Evolutionary conservation across 2,888 invertebrate species (phyloP).

Genomic region (Drosophila koepferae): DNA sequence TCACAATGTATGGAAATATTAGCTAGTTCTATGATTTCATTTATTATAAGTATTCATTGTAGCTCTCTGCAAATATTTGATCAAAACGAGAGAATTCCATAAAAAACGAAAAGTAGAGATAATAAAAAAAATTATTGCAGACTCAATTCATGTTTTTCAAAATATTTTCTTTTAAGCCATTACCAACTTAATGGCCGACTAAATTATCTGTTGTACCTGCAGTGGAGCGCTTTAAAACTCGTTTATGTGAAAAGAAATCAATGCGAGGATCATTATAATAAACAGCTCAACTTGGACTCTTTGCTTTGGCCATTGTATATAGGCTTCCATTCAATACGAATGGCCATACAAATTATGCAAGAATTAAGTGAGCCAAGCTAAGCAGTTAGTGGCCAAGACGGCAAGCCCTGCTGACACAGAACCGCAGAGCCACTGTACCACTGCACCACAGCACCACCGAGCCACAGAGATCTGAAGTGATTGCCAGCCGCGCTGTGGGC

Average conservation of each 20-base stretch:
- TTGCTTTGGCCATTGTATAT: neutral
- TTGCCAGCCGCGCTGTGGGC: conserved; percentile 8
- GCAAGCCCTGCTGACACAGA: conserved; percentile 17
- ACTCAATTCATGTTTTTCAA: neutral
- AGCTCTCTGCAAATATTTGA: neutral
- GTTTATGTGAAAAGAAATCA: neutral
- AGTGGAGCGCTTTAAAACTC: neutral
- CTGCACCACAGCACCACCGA: neutral
- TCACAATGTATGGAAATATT: neutral
- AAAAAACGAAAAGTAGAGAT: too few species aligned
- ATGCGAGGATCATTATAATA: conserved; percentile 1
- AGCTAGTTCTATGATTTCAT: neutral
- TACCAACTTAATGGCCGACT: neutral
- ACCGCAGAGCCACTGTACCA: neutral
- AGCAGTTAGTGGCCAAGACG: conserved; percentile 2
- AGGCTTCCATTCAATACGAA: neutral
- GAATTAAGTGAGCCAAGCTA: conserved; percentile 21
- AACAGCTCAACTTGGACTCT: neutral
- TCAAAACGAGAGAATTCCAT: neutral
- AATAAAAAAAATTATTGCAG: too few species aligned
- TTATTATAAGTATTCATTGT: neutral
- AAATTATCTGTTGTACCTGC: neutral
- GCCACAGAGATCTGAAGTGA: neutral
- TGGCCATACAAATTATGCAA: conserved; percentile 15
- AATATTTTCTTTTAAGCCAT: neutral